Percentiles rank a stretch among this genome's conserved stretches.
phyloP scores from a whole-genome alignment of 2,888 invertebrate genomes.

The Linnaemya vulpina region DNA sequence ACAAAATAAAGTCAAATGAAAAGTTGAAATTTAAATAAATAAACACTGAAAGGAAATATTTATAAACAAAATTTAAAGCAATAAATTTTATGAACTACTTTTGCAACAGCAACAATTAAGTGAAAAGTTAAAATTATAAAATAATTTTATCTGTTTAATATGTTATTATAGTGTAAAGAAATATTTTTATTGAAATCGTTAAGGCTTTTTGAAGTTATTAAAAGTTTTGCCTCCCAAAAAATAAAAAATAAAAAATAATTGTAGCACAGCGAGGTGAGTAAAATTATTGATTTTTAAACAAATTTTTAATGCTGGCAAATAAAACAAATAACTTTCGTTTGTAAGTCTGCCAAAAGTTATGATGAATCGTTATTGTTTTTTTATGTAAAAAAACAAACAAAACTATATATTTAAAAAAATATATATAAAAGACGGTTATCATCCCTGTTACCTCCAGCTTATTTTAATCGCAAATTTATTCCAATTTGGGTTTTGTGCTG shows the following conservation, averaged over 20 bases:
- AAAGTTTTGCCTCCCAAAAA: background rate
- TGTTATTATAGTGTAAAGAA: background rate
- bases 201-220: conserved; percentile 11
- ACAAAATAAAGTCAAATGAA: background rate
- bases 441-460: too few relatives aligned
- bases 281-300: conserved; percentile 47
- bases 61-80: conserved; percentile 5
- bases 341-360: too few relatives aligned
- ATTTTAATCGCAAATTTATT: too few relatives aligned
- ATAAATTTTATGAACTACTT: background rate
- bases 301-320: background rate
- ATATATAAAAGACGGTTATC: too few relatives aligned
- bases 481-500: too few relatives aligned
- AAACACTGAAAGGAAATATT: background rate
- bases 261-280: conserved; percentile 29
- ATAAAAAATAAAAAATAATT: background rate
- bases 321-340: background rate
- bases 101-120: background rate
- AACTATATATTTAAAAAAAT: too few relatives aligned
- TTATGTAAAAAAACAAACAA: too few relatives aligned
- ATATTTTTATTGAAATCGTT: background rate
- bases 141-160: background rate
- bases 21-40: background rate
- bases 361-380: too few relatives aligned
- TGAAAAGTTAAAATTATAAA: background rate